Evolutionary conservation across 2,888 invertebrate genomes (phyloP), one percentile per base, ranked within the genome.

Genomic region (Sabatieria punctata): DNA sequence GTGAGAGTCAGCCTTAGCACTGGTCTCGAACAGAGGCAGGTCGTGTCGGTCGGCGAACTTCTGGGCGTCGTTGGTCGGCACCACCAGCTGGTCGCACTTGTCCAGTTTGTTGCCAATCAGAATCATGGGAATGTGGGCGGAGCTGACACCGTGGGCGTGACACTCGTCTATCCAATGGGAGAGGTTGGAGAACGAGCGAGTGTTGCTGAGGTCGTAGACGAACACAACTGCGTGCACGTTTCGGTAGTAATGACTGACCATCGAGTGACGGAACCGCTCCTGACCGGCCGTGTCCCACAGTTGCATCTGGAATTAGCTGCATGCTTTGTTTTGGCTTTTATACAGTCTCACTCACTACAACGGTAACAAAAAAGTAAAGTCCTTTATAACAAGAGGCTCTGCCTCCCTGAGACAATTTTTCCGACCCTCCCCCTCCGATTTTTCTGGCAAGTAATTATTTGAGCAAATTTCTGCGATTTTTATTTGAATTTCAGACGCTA

Each of bases 171-270:
- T 77, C 83, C 83, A 84, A 43, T 74, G 73, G 2, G 75, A 73
- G 62, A 84, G 73, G 24, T 57, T 56, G 23, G 51, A 49, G 51
- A 63, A 63, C 1, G 59, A 55, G 1, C 48, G 38, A 1, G 55
- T 52, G 41, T 54, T 55, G 43, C 35, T 47, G 46, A 82, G 77
- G 69, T 83, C 82, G 68, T 82, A 83, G 1, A 82, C 81, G 59
- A 82, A 78, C 41, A 83, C 78, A n/a, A 83, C 78, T n/a, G 82
- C 82, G 65, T 82, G 77, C 1, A 79, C 79, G 66, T 82, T 82
- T 47, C 82, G 71, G 63, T 84, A 84, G 66, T 82, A 84, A 66
- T 83, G 82, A 57, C 78, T 77, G 19, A 81, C 79, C 79, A 83
- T 82, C 1, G 80, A 79, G 63, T 78, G 78, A 15, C 82, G 73